Percentiles rank a stretch among this genome's conserved stretches.
Evolutionary conservation across 1,140 invertebrate genomes (phyloP).

Genomic region (Drosophila orena): DNA sequence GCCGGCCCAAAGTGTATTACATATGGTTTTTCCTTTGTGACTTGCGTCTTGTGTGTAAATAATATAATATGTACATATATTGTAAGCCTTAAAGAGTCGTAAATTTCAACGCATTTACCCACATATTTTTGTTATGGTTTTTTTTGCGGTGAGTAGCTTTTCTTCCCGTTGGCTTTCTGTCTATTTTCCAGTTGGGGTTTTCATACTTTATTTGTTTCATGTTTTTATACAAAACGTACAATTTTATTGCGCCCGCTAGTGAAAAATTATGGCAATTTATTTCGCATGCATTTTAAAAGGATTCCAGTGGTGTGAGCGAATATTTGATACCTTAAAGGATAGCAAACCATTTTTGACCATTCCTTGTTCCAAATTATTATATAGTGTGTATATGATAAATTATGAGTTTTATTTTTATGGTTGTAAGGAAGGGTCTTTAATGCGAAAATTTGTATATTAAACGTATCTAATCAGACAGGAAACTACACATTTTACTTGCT

Average conservation of each 20-base stretch:
- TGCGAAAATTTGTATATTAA: no score
- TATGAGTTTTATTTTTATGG: no score
- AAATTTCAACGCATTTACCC: conserved; percentile 43
- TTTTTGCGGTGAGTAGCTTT: conserved; percentile 51
- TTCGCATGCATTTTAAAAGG: conserved; percentile 5
- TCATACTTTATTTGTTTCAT: not conserved
- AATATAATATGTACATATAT: not conserved
- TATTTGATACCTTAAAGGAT: not conserved
- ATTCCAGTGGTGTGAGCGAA: not conserved
- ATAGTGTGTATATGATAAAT: no score
- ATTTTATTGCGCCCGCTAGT: conserved; percentile 35
- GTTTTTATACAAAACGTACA: conserved; percentile 24
- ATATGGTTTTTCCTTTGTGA: conserved; percentile 7
- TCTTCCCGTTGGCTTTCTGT: conserved; percentile 27
- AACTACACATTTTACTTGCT: no score
- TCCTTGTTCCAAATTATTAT: not conserved
- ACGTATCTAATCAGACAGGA: no score
- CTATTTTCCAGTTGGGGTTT: conserved; percentile 40
- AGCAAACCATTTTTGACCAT: no score
- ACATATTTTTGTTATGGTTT: conserved; percentile 45
- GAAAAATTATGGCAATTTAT: conserved; percentile 50
- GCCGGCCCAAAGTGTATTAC: not conserved
- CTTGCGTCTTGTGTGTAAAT: conserved; percentile 17
- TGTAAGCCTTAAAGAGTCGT: conserved; percentile 29
- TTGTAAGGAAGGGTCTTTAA: no score